These are phyloP conservation scores for Acyrthosiphon pisum DNA, from an alignment of 1,140 invertebrate species.

Conservation along the genomic window DNA sequence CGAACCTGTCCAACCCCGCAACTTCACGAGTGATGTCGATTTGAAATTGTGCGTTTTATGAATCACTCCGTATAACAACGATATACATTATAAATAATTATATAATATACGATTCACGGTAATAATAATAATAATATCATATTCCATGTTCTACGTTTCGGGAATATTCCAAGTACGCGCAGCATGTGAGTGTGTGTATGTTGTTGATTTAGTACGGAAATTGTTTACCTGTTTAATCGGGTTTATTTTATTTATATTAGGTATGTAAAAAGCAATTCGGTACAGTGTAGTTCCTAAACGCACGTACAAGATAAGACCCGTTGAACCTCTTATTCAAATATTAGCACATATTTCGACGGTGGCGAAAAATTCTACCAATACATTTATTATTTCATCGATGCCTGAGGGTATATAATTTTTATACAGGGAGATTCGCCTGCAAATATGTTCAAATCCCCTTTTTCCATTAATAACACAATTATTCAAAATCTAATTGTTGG, in stretches of 20 bases:
- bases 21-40: no score
- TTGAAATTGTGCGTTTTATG: not conserved
- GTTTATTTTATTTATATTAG: conserved; percentile 13
- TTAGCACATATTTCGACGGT: not conserved
- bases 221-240: conserved; percentile 31
- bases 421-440: no score
- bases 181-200: not conserved
- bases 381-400: not conserved
- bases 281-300: not conserved
- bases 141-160: not conserved
- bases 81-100: not conserved
- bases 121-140: not conserved
- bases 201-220: conserved; percentile 10
- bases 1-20: no score
- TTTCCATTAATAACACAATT: no score
- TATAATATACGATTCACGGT: not conserved
- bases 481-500: no score
- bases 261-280: not conserved
- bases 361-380: not conserved
- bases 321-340: not conserved
- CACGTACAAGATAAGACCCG: not conserved
- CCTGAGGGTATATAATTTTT: not conserved
- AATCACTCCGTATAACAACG: not conserved
- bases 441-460: no score
- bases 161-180: not conserved